Evolutionary conservation across 2,797 vertebrate species (phyloP), one percentile per base, ranked within the genome.

Genomic region (Hoplostethus atlanticus): DNA sequence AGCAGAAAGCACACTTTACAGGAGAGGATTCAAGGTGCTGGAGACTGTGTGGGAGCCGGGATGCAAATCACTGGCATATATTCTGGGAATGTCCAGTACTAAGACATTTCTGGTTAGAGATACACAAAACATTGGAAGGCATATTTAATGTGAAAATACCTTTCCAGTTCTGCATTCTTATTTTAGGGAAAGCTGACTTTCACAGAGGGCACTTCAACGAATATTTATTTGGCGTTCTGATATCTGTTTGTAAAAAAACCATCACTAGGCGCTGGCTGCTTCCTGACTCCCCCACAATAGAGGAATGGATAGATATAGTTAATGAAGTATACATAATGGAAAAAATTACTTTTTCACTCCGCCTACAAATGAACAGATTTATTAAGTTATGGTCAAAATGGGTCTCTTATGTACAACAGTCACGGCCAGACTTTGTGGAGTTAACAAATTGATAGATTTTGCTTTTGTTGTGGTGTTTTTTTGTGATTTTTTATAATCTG

Each of bases 221-320:
- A 42, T 57, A 65, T 51, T 17, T 59, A 31, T 59, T 65, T 59
- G 60, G 54, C 30, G 8, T 73, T 10, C 40, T 51, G 54, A 60
- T 73, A 65, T 59, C 25, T 6, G 21, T 21, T 28, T 53, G 38
- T 12, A 46, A 3, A 64, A 50, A 64, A 72, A 57, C 4, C 30
- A 42, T 64, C 5, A 64, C 50, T 12, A 58, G 53, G 30, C 42
- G 36, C 25, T 44, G 52, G 65, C 12, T 57, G 11, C 53, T 57
- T 46, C 42, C 53, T 56, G 64, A 31, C 59, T 15, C 36, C 16
- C 69, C 51, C 30, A 44, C 64, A 17, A n/a, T 34, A 47, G 51
- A 28, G 28, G 64, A 67, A 46, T 47, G 52, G 53, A 46, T 21
- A 34, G 53, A 67, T 44, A 46, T 46, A 48, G 28, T 57, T 30